Evolutionary conservation across 64 coral and sea anemone species (phyloP).

Genomic region (Hydrozoanthus tunicans): DNA sequence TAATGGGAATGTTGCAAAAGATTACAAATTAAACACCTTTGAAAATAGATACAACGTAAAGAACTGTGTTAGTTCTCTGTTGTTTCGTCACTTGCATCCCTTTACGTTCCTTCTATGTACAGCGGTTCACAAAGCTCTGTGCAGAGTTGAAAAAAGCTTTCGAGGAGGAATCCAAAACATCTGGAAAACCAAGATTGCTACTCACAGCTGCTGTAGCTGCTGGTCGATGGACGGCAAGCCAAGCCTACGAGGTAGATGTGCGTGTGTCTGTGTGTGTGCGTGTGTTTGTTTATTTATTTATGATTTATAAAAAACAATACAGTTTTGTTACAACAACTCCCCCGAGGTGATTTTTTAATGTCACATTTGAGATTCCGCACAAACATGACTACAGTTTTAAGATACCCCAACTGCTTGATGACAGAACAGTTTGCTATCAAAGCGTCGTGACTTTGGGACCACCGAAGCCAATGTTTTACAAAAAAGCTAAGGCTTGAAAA

Average conservation of each 20-base stretch:
- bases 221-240: conserved; percentile 12
- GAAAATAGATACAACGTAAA: not conserved
- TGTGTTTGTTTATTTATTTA: no score
- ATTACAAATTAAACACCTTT: not conserved
- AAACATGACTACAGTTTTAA: no score
- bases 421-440: no score
- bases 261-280: not conserved
- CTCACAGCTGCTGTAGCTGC: conserved; percentile 60
- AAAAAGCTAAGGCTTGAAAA: no score
- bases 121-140: conserved; percentile 48
- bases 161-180: not conserved
- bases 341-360: no score
- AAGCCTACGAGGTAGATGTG: conserved; percentile 26
- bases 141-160: conserved; percentile 32
- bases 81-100: not conserved
- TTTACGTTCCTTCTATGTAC: not conserved
- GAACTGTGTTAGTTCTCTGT: not conserved
- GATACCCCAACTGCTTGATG: no score
- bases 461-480: no score
- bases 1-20: no score
- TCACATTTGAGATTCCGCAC: no score
- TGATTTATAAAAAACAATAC: no score
- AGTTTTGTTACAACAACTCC: no score
- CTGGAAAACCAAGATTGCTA: conserved; percentile 30
- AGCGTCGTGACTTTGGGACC: no score